phyloP scores from a whole-genome alignment of 2,888 invertebrate species.

The Scelioninae gen. 1 region DNA sequence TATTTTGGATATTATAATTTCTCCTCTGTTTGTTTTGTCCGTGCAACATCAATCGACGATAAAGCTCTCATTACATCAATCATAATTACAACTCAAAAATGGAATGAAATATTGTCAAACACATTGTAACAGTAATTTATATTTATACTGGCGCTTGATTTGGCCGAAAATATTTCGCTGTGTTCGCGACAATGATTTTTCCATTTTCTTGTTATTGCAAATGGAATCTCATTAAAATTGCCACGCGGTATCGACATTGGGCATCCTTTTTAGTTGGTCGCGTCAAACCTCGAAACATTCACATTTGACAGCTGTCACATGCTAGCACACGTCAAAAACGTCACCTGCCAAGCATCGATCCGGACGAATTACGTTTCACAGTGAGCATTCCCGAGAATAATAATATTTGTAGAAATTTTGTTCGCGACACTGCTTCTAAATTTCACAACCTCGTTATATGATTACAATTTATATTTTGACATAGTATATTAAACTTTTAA shows the following conservation, averaged over 20 bases:
- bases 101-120: conserved; percentile 58
- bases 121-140: conserved; percentile 60
- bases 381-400: conserved; percentile 53
- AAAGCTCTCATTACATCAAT: conserved; percentile 64
- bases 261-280: conserved; percentile 69
- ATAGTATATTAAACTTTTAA: not conserved
- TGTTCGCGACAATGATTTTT: conserved; percentile 66
- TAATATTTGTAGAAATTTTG: conserved; percentile 53
- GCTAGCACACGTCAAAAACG: conserved; percentile 80
- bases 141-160: conserved; percentile 22
- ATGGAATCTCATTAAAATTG: conserved; percentile 68
- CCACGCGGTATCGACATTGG: conserved; percentile 57
- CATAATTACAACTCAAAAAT: conserved; percentile 51
- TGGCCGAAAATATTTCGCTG: conserved; percentile 53
- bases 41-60: conserved; percentile 41
- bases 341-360: conserved; percentile 81
- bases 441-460: conserved; percentile 17
- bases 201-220: conserved; percentile 63
- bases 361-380: conserved; percentile 79
- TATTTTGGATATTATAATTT: conserved; percentile 46
- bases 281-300: conserved; percentile 80
- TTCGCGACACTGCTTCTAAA: conserved; percentile 57
- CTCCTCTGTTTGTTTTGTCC: conserved; percentile 21
- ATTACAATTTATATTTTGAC: conserved; percentile 14
- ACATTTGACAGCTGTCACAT: conserved; percentile 82